These are phyloP conservation scores for Elmis aenea DNA, from an alignment of 2,888 invertebrate species.

Conservation along the genomic window DNA sequence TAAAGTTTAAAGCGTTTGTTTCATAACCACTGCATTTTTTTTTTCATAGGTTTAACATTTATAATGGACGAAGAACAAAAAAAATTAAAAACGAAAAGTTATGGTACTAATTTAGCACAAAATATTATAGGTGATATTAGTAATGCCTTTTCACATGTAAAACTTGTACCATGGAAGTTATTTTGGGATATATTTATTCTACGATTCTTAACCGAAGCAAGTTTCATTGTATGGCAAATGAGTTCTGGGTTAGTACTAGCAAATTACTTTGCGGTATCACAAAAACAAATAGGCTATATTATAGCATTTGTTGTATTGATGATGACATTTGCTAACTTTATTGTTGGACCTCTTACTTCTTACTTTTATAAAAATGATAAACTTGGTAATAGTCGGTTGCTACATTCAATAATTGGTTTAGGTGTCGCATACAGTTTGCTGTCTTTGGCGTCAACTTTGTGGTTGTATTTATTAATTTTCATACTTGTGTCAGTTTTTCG, in stretches of 20 bases:
- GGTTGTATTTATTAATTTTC: constrained; percentile 47
- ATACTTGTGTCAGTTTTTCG: constrained; percentile 51
- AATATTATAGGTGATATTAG: no score
- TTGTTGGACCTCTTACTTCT: constrained; percentile 48
- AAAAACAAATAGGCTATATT: constrained; percentile 55
- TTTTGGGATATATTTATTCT: constrained; percentile 54
- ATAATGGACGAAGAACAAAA: no score
- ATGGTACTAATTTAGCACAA: no score
- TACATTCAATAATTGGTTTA: constrained; percentile 52
- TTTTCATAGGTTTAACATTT: no score
- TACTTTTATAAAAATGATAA: constrained; percentile 48
- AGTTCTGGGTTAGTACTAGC: constrained; percentile 51
- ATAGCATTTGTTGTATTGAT: constrained; percentile 55
- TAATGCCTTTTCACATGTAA: constrained; percentile 46
- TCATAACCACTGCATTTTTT: no score
- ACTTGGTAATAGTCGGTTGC: constrained; percentile 46
- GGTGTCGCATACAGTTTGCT: constrained; percentile 43
- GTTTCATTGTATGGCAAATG: constrained; percentile 53
- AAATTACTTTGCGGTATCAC: constrained; percentile 49
- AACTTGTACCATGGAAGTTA: constrained; percentile 49
- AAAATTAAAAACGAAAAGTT: no score
- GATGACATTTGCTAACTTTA: constrained; percentile 50
- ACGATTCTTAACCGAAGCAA: constrained; percentile 53
- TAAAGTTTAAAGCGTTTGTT: no score
- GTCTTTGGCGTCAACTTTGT: constrained; percentile 28